phyloP scores from a whole-genome alignment of 2,797 vertebrate genomes.

The Hephaestus fuliginosus region DNA sequence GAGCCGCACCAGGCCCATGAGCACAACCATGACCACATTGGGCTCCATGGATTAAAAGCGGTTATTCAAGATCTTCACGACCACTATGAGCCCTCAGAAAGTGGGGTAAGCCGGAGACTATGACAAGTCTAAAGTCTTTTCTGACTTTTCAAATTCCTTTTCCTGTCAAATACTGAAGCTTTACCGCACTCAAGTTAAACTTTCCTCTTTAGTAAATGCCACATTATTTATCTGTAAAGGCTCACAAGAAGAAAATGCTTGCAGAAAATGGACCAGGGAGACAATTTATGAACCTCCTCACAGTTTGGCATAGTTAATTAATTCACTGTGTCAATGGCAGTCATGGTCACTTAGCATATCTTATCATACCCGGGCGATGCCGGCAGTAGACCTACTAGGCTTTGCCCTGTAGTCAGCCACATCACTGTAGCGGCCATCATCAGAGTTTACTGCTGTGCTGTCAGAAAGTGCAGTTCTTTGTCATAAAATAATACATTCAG shows the following conservation, averaged over 20 bases:
- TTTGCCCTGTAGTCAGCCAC: slow-evolving; percentile 32
- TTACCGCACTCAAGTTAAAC: background rate
- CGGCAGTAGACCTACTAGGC: background rate
- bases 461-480: background rate
- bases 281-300: background rate
- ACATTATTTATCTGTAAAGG: background rate
- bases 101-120: slow-evolving; percentile 60
- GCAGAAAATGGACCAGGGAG: background rate
- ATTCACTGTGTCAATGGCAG: background rate
- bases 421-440: background rate
- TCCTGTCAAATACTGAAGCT: background rate
- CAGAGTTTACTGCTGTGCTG: background rate
- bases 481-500: too few species aligned
- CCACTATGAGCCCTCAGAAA: slow-evolving; percentile 69
- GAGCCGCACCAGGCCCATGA: background rate
- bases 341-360: background rate
- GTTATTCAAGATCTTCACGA: slow-evolving; percentile 69
- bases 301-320: background rate
- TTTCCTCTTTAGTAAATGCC: background rate
- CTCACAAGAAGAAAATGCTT: background rate
- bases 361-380: slow-evolving; percentile 1
- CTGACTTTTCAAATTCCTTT: background rate
- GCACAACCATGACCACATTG: slow-evolving; percentile 27
- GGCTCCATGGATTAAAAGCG: slow-evolving; percentile 47
- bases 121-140: background rate